phyloP scores from a whole-genome alignment of 2,888 invertebrate species.

The Nebria salina region DNA sequence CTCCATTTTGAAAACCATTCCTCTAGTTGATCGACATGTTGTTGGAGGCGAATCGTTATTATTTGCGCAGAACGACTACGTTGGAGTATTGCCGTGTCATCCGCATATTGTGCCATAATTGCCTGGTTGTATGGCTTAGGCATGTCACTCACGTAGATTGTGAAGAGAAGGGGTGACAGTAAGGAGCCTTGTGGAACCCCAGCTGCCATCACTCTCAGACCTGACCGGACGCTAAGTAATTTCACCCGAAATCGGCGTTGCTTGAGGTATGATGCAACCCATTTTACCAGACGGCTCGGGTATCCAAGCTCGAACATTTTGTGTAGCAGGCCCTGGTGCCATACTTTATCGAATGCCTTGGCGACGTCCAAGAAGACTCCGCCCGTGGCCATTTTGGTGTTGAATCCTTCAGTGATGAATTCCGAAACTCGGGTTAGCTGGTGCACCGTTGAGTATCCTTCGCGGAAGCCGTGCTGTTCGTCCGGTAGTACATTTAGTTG shows the following conservation, averaged over 20 bases:
- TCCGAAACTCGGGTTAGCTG: constrained; percentile 51
- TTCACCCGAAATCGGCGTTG: constrained; percentile 49
- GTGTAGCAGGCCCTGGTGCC: constrained; percentile 51
- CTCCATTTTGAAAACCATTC: constrained; percentile 12
- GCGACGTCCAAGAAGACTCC: constrained; percentile 53
- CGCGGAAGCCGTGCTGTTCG: constrained; percentile 53
- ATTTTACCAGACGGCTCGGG: constrained; percentile 48
- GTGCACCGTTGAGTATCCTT: constrained; percentile 50
- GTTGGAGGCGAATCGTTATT: constrained; percentile 4
- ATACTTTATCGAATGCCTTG: constrained; percentile 54
- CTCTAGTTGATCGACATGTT: not conserved
- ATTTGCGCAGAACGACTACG: not conserved
- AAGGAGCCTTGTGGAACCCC: constrained; percentile 53
- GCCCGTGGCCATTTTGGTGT: constrained; percentile 50
- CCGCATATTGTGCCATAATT: constrained; percentile 46
- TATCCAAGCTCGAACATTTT: constrained; percentile 49
- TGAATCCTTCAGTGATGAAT: constrained; percentile 49
- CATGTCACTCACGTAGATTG: constrained; percentile 50
- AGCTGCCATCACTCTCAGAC: constrained; percentile 47
- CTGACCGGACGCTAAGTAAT: constrained; percentile 45
- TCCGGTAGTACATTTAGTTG: constrained; percentile 44
- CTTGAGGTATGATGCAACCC: constrained; percentile 50
- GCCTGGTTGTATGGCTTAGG: constrained; percentile 44
- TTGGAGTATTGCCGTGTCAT: constrained; percentile 47
- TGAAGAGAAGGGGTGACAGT: constrained; percentile 50